Evolutionary conservation across 2,113 vertebrate species (phyloP), one percentile per base, ranked within the genome.

Genomic region (Callionymus lyra): DNA sequence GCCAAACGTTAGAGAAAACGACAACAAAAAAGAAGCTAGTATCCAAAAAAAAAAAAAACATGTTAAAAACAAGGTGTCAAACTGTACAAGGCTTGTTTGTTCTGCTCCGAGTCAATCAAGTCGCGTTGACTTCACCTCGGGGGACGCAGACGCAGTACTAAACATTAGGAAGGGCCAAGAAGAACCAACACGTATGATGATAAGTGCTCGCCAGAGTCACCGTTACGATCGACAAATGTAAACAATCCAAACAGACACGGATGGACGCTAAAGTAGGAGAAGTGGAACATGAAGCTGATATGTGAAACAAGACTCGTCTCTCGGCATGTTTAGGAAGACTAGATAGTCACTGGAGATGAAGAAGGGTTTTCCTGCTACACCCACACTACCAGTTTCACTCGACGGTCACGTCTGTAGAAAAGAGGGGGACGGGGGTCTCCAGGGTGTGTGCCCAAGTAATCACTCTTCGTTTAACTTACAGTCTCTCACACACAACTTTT

Each of bases 1-100:
- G 58, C 70, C 59, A 68, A 50, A 76, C 59, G 15, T 70, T 49
- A 45, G 46, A 70, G 49, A 62, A 40, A 49, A 45, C 43, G 34
- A 41, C 36, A 13, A 41, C 16, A 13, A 17, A 50, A 47, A n/a
- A 48, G 13, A 38, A 68, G 56, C 44, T 38, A 79, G 52, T 68
- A 76, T 72, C 50, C 70, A 72, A 80, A 77, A 80, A n/a, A 18
- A 40, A 16, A 76, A 78, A 73, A 76, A 71, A 82, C 70, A 80
- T 51, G 65, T 80, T 77, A 80, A 80, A 81, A 80, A 80, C 57
- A 13, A 79, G 66, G 62, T 81, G 63, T 83, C 64, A 65, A 76
- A 76, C 77, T 74, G 64, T 80, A 79, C 75, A 82, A 82, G 76
- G 63, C 74, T 77, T 72, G 60, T 77, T 78, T 76, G 70, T 76